Conservation (phyloP, 2,888 invertebrate species). For the Anorthoa munda region DNA sequence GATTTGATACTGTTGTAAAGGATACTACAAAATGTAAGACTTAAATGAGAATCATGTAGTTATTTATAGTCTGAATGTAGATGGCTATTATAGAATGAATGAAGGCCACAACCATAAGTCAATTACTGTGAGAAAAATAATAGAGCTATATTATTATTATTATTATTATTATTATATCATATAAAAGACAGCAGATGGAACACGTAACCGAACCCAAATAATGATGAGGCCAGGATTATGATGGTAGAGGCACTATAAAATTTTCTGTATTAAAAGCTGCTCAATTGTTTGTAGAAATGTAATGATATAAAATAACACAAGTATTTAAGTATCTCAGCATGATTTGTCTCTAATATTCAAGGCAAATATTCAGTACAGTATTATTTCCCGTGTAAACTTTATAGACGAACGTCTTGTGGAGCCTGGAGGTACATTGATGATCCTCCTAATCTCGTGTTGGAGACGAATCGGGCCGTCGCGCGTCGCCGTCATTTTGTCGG, state of each 20-base stretch:
- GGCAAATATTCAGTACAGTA: not conserved
- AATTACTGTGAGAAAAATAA: not conserved
- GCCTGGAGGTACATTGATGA: not conserved
- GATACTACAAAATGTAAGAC: not conserved
- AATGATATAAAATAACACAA: too few species aligned
- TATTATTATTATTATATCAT: too few species aligned
- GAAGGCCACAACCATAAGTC: too few species aligned
- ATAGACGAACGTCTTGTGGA: not conserved
- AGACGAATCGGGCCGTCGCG: not conserved
- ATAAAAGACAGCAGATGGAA: too few species aligned
- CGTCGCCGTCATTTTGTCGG: not conserved
- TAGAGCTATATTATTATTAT: too few species aligned
- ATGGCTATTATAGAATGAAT: not conserved
- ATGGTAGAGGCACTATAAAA: too few species aligned
- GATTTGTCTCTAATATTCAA: slow-evolving; percentile 1
- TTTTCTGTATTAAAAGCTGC: not conserved
- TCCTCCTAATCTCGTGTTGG: not conserved
- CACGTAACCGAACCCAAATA: not conserved
- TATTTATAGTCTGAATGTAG: not conserved
- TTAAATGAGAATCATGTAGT: not conserved
- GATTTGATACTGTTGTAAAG: not conserved
- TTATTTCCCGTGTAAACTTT: not conserved
- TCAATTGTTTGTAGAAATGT: not conserved
- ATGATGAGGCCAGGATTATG: not conserved
- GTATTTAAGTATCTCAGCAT: not conserved